Evolutionary conservation across 1,140 invertebrate genomes (phyloP), one percentile per base, ranked within the genome.

Genomic region (Musca vetustissima): DNA sequence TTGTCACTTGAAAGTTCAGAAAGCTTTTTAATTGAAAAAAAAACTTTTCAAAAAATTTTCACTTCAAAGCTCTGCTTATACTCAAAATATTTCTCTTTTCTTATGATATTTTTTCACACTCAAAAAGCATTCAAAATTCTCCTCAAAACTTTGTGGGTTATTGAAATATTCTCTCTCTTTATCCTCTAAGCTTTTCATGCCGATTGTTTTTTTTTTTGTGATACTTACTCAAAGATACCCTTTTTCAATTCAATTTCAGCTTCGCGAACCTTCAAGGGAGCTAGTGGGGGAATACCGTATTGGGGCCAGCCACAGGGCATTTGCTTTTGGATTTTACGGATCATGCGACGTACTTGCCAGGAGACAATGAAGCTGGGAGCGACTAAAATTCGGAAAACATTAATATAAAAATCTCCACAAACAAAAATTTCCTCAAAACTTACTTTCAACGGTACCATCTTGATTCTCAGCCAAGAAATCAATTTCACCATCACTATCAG

Each of bases 221-320:
- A 68, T 48, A 72, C 71, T 72, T 14, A 72, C 72, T 80, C 74
- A 22, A 81, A 71, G 17, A 81, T 76, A 53, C 77, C 78, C 50
- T 72, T 69, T 69, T 80, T 73, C 9, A 75, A 66, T 50, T 73
- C 64, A 43, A 81, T 22, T 47, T 74, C 57, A 11, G 67, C 66
- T n/a, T 79, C 78, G 24, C 68, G 72, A 11, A 79, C 19, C 32
- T 77, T 73, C 1, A 79, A 53, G 0, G 79, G 79, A 7, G 78
- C 79, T 67, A 81, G 68, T 66, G 73, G 73, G 0, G 79, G 79
- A 50, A 81, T 79, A 15, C 79, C 79, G 49, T 74, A 66, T 24
- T 73, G 48, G 1, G 78, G 77, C 69, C 71, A 81, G 24, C 79
- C 79, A 68, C 79, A 80, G 36, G 74, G 70, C 79, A 81, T 81